Conservation (phyloP, 2,888 invertebrate species). For the Adineta ricciae region DNA sequence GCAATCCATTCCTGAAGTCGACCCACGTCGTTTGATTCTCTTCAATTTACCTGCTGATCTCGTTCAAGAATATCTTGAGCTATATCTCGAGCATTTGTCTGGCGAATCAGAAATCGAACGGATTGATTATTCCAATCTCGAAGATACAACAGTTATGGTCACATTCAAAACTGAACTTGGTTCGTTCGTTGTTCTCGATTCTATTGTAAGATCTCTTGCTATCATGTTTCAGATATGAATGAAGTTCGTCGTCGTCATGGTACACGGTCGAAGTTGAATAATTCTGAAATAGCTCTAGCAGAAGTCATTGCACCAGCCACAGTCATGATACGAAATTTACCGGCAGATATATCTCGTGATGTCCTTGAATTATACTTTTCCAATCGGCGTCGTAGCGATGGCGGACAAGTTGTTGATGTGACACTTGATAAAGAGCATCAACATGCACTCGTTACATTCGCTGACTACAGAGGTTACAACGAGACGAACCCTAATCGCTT, state of each 20-base stretch:
- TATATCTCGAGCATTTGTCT: background rate
- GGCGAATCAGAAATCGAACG: conserved; percentile 12
- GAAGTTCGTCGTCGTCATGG: background rate
- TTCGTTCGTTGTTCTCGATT: too few relatives aligned
- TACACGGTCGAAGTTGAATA: background rate
- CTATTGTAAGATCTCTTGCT: too few relatives aligned
- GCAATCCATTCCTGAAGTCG: background rate
- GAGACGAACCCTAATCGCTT: background rate
- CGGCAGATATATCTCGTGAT: background rate
- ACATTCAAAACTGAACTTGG: conserved; percentile 1
- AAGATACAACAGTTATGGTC: conserved; percentile 9
- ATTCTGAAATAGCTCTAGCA: background rate
- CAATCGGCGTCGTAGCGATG: conserved; percentile 9
- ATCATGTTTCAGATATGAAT: background rate
- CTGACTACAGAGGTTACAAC: background rate
- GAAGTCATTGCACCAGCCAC: background rate
- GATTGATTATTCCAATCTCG: conserved; percentile 6
- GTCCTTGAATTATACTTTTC: conserved; percentile 19
- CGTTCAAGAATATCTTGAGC: conserved; percentile 16
- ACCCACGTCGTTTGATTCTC: background rate
- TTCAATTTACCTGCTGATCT: conserved; percentile 1
- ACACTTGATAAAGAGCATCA: background rate
- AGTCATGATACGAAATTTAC: background rate
- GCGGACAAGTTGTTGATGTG: background rate
- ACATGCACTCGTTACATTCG: conserved; percentile 18